phyloP scores from a whole-genome alignment of 2,888 invertebrate genomes.

The Thera obeliscata region DNA sequence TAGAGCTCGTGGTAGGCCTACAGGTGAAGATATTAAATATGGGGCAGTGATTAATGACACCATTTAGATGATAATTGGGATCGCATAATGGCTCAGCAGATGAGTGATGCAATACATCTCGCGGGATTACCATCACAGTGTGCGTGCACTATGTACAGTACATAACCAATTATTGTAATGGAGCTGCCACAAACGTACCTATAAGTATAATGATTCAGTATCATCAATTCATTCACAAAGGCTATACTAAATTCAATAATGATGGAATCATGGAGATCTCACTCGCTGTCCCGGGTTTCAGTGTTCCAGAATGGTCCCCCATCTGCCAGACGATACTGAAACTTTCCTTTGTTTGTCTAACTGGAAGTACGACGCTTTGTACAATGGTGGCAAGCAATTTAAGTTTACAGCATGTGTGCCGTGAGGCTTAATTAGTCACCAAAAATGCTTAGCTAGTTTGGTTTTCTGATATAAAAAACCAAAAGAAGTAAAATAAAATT shows the following conservation, averaged over 20 bases:
- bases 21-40: neutral
- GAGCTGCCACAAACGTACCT: neutral
- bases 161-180: conserved; percentile 8
- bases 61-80: conserved; percentile 25
- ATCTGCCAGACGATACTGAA: neutral
- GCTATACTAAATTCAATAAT: neutral
- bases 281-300: neutral
- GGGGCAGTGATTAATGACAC: conserved; percentile 21
- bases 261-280: neutral
- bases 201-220: neutral
- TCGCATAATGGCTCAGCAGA: conserved; percentile 21
- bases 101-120: conserved; percentile 26
- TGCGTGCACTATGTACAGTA: neutral
- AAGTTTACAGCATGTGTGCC: neutral
- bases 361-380: neutral
- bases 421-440: neutral
- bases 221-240: neutral
- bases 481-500: neutral
- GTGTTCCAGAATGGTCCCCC: neutral
- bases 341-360: neutral
- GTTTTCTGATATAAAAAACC: neutral
- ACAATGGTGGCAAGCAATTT: neutral
- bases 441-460: neutral
- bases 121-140: conserved; percentile 19
- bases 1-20: too few species aligned